Percentiles rank a stretch among this genome's conserved stretches.
Evolutionary conservation across 2,797 vertebrate genomes (phyloP).

Genomic region (Alectoris magna): DNA sequence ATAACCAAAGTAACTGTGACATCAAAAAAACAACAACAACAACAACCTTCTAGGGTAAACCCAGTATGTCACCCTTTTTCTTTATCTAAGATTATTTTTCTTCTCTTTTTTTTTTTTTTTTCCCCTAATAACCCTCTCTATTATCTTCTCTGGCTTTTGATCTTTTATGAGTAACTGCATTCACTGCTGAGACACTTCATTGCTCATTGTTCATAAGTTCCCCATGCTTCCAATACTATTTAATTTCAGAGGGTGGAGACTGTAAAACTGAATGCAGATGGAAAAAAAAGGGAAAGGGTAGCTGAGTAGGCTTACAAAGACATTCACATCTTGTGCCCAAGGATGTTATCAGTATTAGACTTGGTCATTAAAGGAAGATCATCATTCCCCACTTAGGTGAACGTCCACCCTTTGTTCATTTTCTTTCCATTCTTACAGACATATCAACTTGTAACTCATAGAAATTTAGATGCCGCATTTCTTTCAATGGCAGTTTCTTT

Average conservation of each 20-base stretch:
- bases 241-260: not conserved
- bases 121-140: not conserved
- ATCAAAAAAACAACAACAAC: not conserved
- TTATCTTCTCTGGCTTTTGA: not conserved
- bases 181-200: not conserved
- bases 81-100: not conserved
- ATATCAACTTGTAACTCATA: not conserved
- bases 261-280: not conserved
- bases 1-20: not conserved
- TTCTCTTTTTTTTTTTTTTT: too few relatives aligned
- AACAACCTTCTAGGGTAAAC: not conserved
- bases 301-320: not conserved
- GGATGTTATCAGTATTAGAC: not conserved
- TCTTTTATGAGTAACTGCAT: not conserved
- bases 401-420: not conserved
- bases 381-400: not conserved
- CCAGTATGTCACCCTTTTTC: not conserved
- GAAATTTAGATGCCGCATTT: slow-evolving; percentile 27
- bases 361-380: not conserved
- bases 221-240: not conserved
- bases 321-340: not conserved
- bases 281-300: not conserved
- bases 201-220: not conserved
- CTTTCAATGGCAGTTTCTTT: slow-evolving; percentile 57
- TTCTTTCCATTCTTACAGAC: not conserved